Evolutionary conservation across 1,140 invertebrate genomes (phyloP).

Genomic region (Ceratosolen fusciceps): DNA sequence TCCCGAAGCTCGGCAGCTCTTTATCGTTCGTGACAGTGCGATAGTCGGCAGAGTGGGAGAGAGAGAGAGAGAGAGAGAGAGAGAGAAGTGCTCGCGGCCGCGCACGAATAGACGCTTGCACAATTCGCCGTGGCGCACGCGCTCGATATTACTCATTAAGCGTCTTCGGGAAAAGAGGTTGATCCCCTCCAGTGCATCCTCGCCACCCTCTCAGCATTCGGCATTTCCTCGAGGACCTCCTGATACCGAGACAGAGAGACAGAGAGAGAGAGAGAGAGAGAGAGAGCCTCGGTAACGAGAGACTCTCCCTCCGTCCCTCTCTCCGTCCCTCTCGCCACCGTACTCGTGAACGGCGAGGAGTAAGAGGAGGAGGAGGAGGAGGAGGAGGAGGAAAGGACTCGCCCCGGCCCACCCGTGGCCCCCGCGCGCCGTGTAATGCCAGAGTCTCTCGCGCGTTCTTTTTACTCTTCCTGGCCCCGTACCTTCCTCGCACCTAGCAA

Average conservation of each 20-base stretch:
- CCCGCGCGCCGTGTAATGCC: slow-evolving; percentile 14
- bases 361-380: too few relatives aligned
- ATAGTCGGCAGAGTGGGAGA: too few relatives aligned
- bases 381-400: neutral
- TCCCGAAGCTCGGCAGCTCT: slow-evolving; percentile 14
- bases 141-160: slow-evolving; percentile 31
- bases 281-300: slow-evolving; percentile 8
- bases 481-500: slow-evolving; percentile 44
- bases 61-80: too few relatives aligned
- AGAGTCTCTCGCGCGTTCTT: slow-evolving; percentile 26
- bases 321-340: too few relatives aligned
- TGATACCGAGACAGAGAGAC: too few relatives aligned
- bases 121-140: slow-evolving; percentile 20
- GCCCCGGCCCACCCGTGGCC: neutral
- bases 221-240: slow-evolving; percentile 4
- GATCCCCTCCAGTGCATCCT: neutral
- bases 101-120: slow-evolving; percentile 8
- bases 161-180: neutral
- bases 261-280: too few relatives aligned
- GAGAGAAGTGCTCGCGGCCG: neutral
- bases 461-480: slow-evolving; percentile 3
- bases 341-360: too few relatives aligned
- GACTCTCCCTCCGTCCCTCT: neutral
- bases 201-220: neutral
- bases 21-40: slow-evolving; percentile 1